These are phyloP conservation scores for Parotocinclus haroldoi DNA, from an alignment of 2,797 vertebrate genomes.

Conservation along the genomic window DNA sequence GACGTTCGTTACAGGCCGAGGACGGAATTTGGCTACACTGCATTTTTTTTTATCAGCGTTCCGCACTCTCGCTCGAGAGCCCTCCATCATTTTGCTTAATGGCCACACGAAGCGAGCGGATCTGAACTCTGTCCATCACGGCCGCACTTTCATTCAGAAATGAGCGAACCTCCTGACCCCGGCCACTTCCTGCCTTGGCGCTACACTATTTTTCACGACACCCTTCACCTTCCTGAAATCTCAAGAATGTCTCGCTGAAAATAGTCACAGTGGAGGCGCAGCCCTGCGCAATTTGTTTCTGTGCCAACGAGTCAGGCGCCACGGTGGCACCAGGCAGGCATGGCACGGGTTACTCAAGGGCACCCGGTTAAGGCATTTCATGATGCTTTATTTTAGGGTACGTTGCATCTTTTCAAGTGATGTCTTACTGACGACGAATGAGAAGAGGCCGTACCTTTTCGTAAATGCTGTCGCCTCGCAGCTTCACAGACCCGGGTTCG, in stretches of 20 bases:
- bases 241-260: conserved; percentile 46
- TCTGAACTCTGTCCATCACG: conserved; percentile 42
- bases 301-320: conserved; percentile 21
- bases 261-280: conserved; percentile 35
- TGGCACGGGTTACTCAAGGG: not conserved
- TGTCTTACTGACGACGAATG: too few species aligned
- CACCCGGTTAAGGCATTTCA: not conserved
- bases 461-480: too few species aligned
- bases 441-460: too few species aligned
- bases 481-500: too few species aligned
- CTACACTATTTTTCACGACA: conserved; percentile 46
- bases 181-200: conserved; percentile 38
- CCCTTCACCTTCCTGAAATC: conserved; percentile 49
- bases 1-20: not conserved
- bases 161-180: conserved; percentile 37
- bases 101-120: conserved; percentile 17
- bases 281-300: not conserved
- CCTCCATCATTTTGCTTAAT: conserved; percentile 29
- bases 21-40: not conserved
- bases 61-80: too few species aligned
- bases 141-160: conserved; percentile 45
- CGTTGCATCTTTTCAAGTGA: too few species aligned
- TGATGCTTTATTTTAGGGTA: too few species aligned
- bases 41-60: too few species aligned
- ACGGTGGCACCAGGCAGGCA: not conserved